These are phyloP conservation scores for Callopanchax toddi DNA, from an alignment of 2,113 vertebrate genomes.

Conservation along the genomic window DNA sequence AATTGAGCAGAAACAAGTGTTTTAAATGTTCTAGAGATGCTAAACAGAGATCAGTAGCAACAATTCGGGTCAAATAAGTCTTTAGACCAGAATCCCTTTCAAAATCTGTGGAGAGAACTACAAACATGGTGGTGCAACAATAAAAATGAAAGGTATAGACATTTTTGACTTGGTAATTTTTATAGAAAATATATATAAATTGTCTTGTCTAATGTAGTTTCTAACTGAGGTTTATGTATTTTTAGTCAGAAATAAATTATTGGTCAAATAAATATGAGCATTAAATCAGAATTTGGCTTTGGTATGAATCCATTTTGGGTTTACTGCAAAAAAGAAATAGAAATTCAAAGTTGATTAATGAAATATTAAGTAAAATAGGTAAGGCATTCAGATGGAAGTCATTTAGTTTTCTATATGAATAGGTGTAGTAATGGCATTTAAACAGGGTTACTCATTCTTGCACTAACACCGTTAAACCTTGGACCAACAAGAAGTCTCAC, in stretches of 20 bases:
- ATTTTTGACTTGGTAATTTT: too few relatives aligned
- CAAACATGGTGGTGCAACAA: too few relatives aligned
- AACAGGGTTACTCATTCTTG: conserved; percentile 68
- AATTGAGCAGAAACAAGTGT: too few relatives aligned
- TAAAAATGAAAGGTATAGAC: too few relatives aligned
- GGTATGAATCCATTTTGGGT: neutral
- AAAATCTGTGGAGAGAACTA: too few relatives aligned
- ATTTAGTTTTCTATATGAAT: conserved; percentile 64
- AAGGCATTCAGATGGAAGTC: conserved; percentile 19
- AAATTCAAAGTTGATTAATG: conserved; percentile 24
- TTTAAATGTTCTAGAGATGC: too few relatives aligned
- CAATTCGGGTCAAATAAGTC: too few relatives aligned
- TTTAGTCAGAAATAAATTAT: neutral
- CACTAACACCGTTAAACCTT: conserved; percentile 67
- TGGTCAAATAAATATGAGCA: too few relatives aligned
- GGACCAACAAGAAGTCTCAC: conserved; percentile 61
- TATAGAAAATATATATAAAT: too few relatives aligned
- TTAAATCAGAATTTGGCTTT: neutral
- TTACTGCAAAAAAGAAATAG: conserved; percentile 1
- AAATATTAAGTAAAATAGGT: conserved; percentile 27
- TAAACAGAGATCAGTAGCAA: too few relatives aligned
- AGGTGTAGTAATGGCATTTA: conserved; percentile 15
- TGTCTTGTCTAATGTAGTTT: too few relatives aligned
- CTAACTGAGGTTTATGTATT: conserved; percentile 2
- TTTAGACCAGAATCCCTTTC: too few relatives aligned